phyloP scores from a whole-genome alignment of 2,888 invertebrate species.

The Andrena camellia region DNA sequence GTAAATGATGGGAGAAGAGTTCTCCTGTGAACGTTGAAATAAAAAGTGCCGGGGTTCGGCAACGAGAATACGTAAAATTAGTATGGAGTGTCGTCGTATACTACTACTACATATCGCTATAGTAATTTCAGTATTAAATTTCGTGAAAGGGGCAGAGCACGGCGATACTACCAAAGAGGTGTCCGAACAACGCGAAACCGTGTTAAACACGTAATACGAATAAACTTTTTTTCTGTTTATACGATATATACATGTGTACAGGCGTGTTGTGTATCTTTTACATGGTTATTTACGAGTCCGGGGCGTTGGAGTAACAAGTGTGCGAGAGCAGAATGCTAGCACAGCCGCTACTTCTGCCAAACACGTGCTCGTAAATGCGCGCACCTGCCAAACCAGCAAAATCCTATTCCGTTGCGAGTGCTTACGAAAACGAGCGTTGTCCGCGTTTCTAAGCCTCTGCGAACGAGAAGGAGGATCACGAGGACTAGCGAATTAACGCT shows the following conservation, averaged over 20 bases:
- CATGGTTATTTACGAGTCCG: conserved; percentile 14
- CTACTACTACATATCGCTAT: conserved; percentile 65
- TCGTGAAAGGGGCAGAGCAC: conserved; percentile 33
- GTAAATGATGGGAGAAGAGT: conserved; percentile 35
- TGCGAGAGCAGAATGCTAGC: not conserved
- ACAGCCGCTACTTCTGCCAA: not conserved
- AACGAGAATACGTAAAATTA: conserved; percentile 25
- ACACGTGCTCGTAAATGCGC: conserved; percentile 10
- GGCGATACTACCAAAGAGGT: conserved; percentile 51
- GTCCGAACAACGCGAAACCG: conserved; percentile 46
- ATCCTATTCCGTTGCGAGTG: conserved; percentile 1
- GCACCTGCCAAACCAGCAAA: conserved; percentile 21
- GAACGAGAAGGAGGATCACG: not conserved
- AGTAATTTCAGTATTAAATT: conserved; percentile 57
- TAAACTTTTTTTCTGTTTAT: conserved; percentile 67
- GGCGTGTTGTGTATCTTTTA: conserved; percentile 12
- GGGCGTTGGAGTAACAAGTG: not conserved
- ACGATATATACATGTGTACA: conserved; percentile 31
- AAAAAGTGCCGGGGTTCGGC: conserved; percentile 18
- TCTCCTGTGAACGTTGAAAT: conserved; percentile 39
- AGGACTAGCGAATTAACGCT: not conserved
- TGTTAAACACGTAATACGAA: conserved; percentile 63
- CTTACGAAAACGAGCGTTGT: not conserved
- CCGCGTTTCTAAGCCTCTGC: not conserved
- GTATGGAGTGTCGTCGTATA: conserved; percentile 25